Base-by-base conservation (phyloP, 2,888 invertebrate genomes). In the Lingula anatina region DNA sequence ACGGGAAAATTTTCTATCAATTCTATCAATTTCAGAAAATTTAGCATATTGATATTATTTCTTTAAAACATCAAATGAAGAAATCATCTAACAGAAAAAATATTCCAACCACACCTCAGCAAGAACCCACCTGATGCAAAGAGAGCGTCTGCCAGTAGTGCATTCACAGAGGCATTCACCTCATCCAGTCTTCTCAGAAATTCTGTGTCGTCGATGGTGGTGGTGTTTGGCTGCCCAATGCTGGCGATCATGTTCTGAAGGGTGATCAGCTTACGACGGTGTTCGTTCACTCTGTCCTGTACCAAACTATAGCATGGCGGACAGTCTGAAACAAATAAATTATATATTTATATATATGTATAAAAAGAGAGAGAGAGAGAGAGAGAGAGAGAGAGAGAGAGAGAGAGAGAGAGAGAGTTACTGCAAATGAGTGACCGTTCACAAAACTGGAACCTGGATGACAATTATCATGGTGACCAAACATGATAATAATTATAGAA, bases 241-340 rank as follows among this genome's bases (percentile, higher is more conserved):
- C 92, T 90, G 27, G 86, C 83, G 20, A 94, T 80, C 26, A 87
- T 83, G 47, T 85, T 83, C 60, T 86, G 85, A 25, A 99, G 81
- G 50, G 87, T 85, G 2, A 81, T 80, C 44, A 76, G 54, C 48
- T 70, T 70, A 20, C 55, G 57, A 24, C 73, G 62, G 47, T 72
- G 69, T 21, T 81, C 79, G 67, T 87, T 85, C 5, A 89, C 90
- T 0, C 90, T 88, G 51, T 89, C 87, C 71, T 90, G 88, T 0
- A 99, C 92, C 9, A 99, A 81, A 73, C 90, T 90, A 77, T 99
- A 99, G 77, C 97, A 99, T 9, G 89, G 85, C 0, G 93, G 93
- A 73, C 99, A 99, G 44, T 71, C 73, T 68, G 58, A n/a, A 28
- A 51, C 38, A 25, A 12, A 49, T 37, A 9, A 31, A n/a, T 9